These are phyloP conservation scores for Pelvicachromis taeniatus DNA, from an alignment of 2,113 vertebrate species.

Conservation along the genomic window DNA sequence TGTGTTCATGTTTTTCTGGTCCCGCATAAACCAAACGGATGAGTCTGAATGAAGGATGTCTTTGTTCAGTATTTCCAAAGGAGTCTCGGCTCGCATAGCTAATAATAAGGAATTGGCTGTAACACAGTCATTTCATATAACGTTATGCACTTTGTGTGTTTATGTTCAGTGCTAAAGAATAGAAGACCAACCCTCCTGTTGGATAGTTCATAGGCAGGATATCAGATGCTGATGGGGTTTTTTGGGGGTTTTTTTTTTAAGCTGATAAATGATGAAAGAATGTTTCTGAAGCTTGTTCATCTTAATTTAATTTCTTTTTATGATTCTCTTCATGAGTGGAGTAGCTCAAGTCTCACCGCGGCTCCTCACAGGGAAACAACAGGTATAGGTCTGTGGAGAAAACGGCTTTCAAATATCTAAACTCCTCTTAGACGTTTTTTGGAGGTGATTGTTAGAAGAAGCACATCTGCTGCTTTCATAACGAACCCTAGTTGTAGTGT, in stretches of 20 bases:
- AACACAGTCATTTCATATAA: not conserved
- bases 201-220: not conserved
- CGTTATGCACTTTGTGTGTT: not conserved
- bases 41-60: not conserved
- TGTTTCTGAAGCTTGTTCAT: constrained; percentile 10
- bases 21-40: not conserved
- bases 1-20: not conserved
- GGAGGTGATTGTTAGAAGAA: not conserved
- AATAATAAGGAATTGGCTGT: not conserved
- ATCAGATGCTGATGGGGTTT: not conserved
- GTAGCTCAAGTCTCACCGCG: constrained; percentile 24
- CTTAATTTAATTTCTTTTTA: constrained; percentile 1
- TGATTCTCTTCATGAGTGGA: not conserved
- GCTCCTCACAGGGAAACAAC: not conserved
- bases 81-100: not conserved
- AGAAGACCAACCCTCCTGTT: not conserved
- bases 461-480: not conserved
- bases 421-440: not conserved
- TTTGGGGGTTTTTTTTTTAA: too few relatives aligned
- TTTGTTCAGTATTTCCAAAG: not conserved
- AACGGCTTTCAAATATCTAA: not conserved
- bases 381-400: not conserved
- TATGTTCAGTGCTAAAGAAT: not conserved
- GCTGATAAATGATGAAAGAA: not conserved
- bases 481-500: not conserved